phyloP scores from a whole-genome alignment of 2,113 vertebrate genomes.

The Mellivora capensis region DNA sequence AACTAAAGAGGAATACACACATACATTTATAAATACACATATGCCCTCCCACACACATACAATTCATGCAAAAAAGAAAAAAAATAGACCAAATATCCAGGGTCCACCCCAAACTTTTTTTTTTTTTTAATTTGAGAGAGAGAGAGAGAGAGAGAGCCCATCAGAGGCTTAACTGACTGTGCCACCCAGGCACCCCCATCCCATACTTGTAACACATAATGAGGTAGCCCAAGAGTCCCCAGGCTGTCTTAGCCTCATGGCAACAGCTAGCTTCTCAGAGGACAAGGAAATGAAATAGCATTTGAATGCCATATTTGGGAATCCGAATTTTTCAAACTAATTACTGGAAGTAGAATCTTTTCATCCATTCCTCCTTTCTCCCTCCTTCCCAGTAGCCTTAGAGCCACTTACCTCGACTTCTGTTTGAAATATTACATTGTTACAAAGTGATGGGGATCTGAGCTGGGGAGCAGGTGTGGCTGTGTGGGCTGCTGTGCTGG shows the following conservation, averaged over 20 bases:
- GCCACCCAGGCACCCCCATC: background rate
- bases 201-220: background rate
- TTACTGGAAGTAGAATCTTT: constrained; percentile 25
- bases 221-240: background rate
- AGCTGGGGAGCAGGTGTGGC: background rate
- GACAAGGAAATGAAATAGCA: background rate
- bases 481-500: background rate
- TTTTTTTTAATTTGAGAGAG: too few species aligned
- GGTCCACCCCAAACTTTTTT: too few species aligned
- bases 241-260: too few species aligned
- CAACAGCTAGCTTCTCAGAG: background rate
- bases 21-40: background rate
- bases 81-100: background rate
- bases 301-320: background rate
- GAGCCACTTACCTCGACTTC: background rate
- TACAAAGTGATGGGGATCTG: background rate
- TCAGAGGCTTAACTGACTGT: too few species aligned
- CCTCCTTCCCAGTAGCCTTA: background rate
- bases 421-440: background rate
- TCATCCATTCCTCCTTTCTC: background rate
- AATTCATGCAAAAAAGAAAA: background rate
- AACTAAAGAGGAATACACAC: background rate
- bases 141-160: too few species aligned
- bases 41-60: background rate
- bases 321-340: background rate